These are phyloP conservation scores for Artibeus jamaicensis DNA, from an alignment of 2,797 vertebrate genomes.

Conservation along the genomic window DNA sequence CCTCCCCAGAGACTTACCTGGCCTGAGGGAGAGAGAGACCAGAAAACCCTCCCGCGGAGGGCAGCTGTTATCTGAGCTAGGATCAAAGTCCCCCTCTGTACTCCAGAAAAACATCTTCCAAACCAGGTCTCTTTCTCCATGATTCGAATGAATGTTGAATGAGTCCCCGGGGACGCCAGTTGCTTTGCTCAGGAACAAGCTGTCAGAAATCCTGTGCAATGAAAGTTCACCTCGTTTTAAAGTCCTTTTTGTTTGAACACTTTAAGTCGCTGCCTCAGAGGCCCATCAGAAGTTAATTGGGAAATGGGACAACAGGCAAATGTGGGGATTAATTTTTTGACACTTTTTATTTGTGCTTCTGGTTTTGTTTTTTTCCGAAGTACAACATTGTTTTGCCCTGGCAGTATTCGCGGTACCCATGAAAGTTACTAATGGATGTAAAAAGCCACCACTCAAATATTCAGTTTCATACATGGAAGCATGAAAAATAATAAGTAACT, in stretches of 20 bases:
- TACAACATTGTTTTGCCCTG: background rate
- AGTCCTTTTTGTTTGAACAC: slow-evolving; percentile 68
- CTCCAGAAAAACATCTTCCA: slow-evolving; percentile 85
- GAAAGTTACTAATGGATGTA: background rate
- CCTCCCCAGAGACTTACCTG: slow-evolving; percentile 89
- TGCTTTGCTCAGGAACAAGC: slow-evolving; percentile 83
- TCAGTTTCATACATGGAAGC: background rate
- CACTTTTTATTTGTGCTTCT: background rate
- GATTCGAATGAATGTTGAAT: slow-evolving; percentile 86
- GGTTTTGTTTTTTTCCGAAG: background rate
- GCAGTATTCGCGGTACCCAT: background rate
- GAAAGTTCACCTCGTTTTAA: slow-evolving; percentile 80
- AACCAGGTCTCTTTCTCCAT: slow-evolving; percentile 84
- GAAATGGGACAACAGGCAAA: slow-evolving; percentile 36
- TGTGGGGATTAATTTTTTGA: background rate
- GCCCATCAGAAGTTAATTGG: slow-evolving; percentile 39
- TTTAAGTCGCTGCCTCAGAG: slow-evolving; percentile 20
- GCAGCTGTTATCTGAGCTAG: slow-evolving; percentile 94
- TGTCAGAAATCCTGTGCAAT: slow-evolving; percentile 82
- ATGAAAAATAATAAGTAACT: slow-evolving; percentile 14
- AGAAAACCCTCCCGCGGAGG: slow-evolving; percentile 85
- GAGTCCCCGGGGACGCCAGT: slow-evolving; percentile 86
- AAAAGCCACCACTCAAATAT: background rate
- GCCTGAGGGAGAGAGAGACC: slow-evolving; percentile 85
- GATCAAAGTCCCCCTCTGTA: slow-evolving; percentile 93